A percentile compares a stretch with the other conserved stretches of the same genome.
Evolutionary conservation across 2,888 invertebrate species (phyloP).

Genomic region (Apamea crenata): DNA sequence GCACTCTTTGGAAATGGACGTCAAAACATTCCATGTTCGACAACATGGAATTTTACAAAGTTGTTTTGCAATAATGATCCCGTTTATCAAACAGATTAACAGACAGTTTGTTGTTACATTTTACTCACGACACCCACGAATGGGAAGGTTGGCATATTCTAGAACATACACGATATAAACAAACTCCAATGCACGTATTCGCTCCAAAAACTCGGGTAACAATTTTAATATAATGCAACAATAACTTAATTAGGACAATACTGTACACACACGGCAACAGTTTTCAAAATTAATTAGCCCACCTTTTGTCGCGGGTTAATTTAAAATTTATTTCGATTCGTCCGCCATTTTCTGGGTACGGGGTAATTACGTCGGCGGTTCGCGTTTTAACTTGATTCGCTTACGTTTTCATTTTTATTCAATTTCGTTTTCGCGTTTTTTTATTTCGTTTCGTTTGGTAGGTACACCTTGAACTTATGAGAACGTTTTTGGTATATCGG

Average conservation of each 20-base stretch:
- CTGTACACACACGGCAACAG: constrained; percentile 66
- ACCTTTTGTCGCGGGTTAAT: constrained; percentile 75
- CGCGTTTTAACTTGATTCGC: constrained; percentile 66
- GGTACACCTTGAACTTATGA: background rate
- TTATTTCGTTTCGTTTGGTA: constrained; percentile 17
- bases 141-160: background rate
- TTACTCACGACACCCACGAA: background rate
- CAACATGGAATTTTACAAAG: background rate
- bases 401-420: constrained; percentile 67
- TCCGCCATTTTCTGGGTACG: constrained; percentile 67
- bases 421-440: constrained; percentile 43
- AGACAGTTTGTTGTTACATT: background rate
- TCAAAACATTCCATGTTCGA: no score
- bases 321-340: constrained; percentile 77
- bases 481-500: background rate
- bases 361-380: constrained; percentile 65
- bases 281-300: constrained; percentile 77
- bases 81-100: background rate
- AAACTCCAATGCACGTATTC: background rate
- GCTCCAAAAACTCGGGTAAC: constrained; percentile 23
- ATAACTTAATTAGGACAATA: constrained; percentile 68
- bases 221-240: constrained; percentile 49
- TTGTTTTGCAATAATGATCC: background rate
- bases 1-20: no score
- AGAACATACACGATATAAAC: background rate